Base-by-base conservation (phyloP, 2,113 vertebrate species). In the Labeo rohita region DNA sequence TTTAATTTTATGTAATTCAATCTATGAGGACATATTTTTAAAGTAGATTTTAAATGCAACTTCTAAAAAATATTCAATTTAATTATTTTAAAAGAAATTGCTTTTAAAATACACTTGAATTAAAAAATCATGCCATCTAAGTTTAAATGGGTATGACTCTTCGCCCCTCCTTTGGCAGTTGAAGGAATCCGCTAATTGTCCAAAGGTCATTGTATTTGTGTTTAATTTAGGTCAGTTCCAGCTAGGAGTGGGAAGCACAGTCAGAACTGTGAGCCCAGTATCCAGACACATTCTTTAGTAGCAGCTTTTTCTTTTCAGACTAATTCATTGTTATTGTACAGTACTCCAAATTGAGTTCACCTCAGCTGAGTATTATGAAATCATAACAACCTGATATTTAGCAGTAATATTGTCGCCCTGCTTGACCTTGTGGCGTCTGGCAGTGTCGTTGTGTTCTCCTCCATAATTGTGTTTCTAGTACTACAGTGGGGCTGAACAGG, bases 161-260 rank as follows among this genome's bases (percentile, higher is more conserved):
- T 28, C 3, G 21, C 70, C 70, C 39, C 18, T 45, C 75, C 23
- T 54, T 16, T 56, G 34, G 34, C 18, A 43, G 28, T 59, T 0
- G 52, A 59, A 59, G 18, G 28, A 79, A 59, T 79, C 52, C 11
- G 18, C 34, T 68, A 49, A 83, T 70, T 83, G 23, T 83, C 61
- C 52, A 87, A 82, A 85, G 82, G 90, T 85, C 88, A 43, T 88
- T 54, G 81, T 84, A 87, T 77, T 28, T 56, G 88, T 89, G 90
- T 89, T 89, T 89, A 73, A 50, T 77, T 56, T 63, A 87, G 84
- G 76, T 75, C 59, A 7, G 78, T 52, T 91, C 91, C 92, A 93
- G 91, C 89, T 82, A 61, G 52, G 89, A 93, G 92, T 91, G 89
- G 92, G 92, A 94, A 61, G 43, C 21, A 28, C 34, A 1, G 80